These are phyloP conservation scores for Zelleria hepariella DNA, from an alignment of 2,888 invertebrate genomes.

Conservation along the genomic window DNA sequence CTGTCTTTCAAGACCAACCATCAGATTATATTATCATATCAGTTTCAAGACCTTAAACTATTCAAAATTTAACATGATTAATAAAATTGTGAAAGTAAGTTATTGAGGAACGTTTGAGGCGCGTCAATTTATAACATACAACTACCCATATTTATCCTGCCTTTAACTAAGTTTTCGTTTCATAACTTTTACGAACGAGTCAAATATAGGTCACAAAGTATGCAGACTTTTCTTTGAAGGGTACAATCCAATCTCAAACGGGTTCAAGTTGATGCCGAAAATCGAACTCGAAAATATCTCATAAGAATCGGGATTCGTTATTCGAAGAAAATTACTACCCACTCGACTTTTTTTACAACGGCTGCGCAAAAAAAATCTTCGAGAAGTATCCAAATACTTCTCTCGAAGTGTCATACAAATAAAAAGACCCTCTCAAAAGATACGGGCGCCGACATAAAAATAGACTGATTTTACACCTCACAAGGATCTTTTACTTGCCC, in stretches of 20 bases:
- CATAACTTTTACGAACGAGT: neutral
- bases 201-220: neutral
- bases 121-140: too few relatives aligned
- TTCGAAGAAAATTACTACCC: constrained; percentile 2
- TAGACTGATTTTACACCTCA: constrained; percentile 61
- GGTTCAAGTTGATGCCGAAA: neutral
- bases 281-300: neutral
- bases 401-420: constrained; percentile 49
- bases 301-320: neutral
- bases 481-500: constrained; percentile 35
- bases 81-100: too few relatives aligned
- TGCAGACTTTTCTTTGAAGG: neutral
- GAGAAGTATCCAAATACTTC: constrained; percentile 30
- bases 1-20: too few relatives aligned
- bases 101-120: too few relatives aligned
- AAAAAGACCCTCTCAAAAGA: constrained; percentile 55
- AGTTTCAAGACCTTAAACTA: too few relatives aligned
- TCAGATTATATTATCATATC: too few relatives aligned
- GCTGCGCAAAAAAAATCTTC: constrained; percentile 19
- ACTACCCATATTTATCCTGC: too few relatives aligned
- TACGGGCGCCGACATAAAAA: constrained; percentile 57
- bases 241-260: neutral
- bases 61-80: too few relatives aligned
- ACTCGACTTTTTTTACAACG: constrained; percentile 3
- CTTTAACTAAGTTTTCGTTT: neutral